Evolutionary conservation across 30 jellyfish, hydroid and myxozoan genomes (phyloP), one percentile per base, ranked within the genome.

Genomic region (Haliclystus octoradiatus): DNA sequence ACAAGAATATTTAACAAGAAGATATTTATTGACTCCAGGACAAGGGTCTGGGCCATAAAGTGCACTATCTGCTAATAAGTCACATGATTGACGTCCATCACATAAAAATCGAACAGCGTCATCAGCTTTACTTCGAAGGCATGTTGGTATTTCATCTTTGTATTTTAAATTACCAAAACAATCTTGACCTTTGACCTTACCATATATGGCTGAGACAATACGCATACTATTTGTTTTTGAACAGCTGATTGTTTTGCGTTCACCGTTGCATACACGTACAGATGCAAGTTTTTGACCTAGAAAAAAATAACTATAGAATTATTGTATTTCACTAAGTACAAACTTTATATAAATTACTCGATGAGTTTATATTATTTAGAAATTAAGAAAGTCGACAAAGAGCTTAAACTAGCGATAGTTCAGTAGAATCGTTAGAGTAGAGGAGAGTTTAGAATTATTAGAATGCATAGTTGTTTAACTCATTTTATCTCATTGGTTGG

Each of bases 31-130:
- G 27, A 84, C 79, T 5, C 98, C 98, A 9, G 95, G 93, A 52
- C 98, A 89, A 13, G 88, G 93, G 63, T 89, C 98, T 13, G 80
- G 93, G 25, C 95, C 98, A 66, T 78, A 89, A 25, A 89, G 52
- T 25, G 91, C 94, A 31, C 90, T 84, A 31, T 89, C 93, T 1
- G 95, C 88, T n/a, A 86, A 82, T 62, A 89, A 69, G 63, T 89
- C 95, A 69, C 98, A 89, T 49, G 95, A 68, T 72, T 80, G 89
- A 32, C 93, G 66, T 27, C 90, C 93, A 49, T 89, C 88, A 50
- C 98, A 89, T 15, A 81, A 50, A 34, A 83, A 89, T 62, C 75
- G 82, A 24, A 89, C 82, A 0, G 95, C 68, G 66, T 89, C 98
- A 66, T 33, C 69, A 2, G 98, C 98, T 1, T 92, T 72, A 49